Evolutionary conservation across 2,888 invertebrate genomes (phyloP), one percentile per base, ranked within the genome.

Genomic region (Cactoblastis cactorum): DNA sequence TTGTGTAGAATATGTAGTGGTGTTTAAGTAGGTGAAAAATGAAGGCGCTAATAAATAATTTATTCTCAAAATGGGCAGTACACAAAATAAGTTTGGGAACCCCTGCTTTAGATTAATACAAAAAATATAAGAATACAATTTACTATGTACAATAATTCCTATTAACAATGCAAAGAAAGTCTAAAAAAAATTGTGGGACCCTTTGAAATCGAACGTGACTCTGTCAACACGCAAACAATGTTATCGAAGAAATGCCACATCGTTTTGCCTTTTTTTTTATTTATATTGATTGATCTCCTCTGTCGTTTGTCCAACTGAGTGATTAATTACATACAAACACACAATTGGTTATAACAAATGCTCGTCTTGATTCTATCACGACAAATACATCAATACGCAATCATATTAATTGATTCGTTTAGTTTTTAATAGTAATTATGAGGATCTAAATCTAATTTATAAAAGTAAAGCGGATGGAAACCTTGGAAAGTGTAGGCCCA

Each of bases 291-390:
- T 19, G 46, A 35, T 46, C 19, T 28, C 19, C n/a, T 22, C 34
- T 14, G 35, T 35, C 35, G 5, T 35, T 18, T 14, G 19, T 46
- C 46, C 46, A 8, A 22, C 22, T 35, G 46, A 2, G 46, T 46
- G 46, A 46, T 46, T 46, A 22, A 46, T 46, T 8, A 46, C 34
- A 11, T 14, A 19, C 12, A 45, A 46, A 35, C 19, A n/a, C 18
- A 45, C 32, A 43, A 28, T 28, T 43, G 28, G 28, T 1, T 32
- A 9, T 28, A 32, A 41, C 12, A 22, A 41, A 41, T 22, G 38
- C 19, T 38, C 6, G 22, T 41, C 8, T 24, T 22, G 37, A 37
- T 37, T 8, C 11, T 37, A 37, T 37, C 37, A 15, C 37, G 15
- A 17, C 11, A 8, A 1, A 37, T 17, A 37, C 9, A 3, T 14